These are phyloP conservation scores for Phasianus colchicus DNA, from an alignment of 2,113 vertebrate species.

Conservation along the genomic window DNA sequence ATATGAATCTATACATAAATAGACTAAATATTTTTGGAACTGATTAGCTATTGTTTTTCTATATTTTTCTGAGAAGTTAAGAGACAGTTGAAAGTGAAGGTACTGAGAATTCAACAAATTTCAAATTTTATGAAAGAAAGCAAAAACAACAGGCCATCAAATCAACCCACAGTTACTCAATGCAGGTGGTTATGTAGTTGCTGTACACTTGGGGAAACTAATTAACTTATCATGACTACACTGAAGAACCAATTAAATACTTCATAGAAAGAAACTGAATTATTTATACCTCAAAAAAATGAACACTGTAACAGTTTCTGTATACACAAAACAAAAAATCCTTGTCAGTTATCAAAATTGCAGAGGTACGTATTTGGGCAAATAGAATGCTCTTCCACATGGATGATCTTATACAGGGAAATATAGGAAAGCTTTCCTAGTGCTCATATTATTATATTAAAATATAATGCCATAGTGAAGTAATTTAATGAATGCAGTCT, in stretches of 20 bases:
- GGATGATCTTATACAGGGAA: background rate
- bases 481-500: background rate
- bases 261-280: background rate
- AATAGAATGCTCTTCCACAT: accelerated
- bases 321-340: background rate
- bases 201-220: background rate
- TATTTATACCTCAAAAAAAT: background rate
- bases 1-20: background rate
- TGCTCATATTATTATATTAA: background rate
- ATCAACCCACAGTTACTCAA: background rate
- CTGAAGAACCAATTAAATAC: background rate
- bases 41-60: background rate
- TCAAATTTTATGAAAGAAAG: slow-evolving; percentile 20
- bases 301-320: background rate
- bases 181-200: background rate
- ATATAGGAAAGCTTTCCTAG: background rate
- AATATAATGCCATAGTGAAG: background rate
- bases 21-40: background rate
- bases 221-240: background rate
- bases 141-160: slow-evolving; percentile 12
- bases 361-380: background rate
- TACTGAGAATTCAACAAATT: background rate
- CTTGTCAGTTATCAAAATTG: background rate
- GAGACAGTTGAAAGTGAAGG: background rate
- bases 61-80: background rate